Base-by-base conservation (phyloP, 2,888 invertebrate species). In the Oxycera nigricornis region DNA sequence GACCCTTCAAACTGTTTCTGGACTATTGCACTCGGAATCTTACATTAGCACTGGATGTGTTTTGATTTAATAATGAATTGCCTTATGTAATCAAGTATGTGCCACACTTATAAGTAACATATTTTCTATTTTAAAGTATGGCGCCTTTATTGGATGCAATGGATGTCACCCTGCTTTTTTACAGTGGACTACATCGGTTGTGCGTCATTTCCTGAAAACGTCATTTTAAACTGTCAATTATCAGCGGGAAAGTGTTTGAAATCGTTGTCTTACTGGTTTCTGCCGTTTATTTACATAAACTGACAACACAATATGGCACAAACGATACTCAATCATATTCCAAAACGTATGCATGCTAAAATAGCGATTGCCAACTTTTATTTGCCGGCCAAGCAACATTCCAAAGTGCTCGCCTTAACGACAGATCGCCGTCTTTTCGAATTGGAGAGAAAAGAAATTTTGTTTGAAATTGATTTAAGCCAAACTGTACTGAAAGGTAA, bases 371-470 rank as follows among this genome's bases (percentile, higher is more conserved):
- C 52, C 31, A 74, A 55, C 11, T 72, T 72, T 41, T 72, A 57
- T 50, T 14, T 72, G 17, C 41, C 65, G 28, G 65, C 3, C 1
- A 70, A 70, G 22, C 22, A 30, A 9, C 31, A 50, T 22, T 14
- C 2, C 0, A 57, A 39, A 1, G 67, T 76, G 3, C 35, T 76
- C 20, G 50, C 62, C 6, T 59, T 76, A 11, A 68, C 74, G 7
- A 67, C 57, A 11, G 52, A 59, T 30, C 57, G 52, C 9, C 57
- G 74, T n/a, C 61, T 76, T 22, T 76, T 57, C 41, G 76, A 75
- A 59, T 14, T 75, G 14, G 72, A 75, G 70, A 61, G 20, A 0
- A 30, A 41, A 26, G 62, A 74, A 55, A 70, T 76, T 22, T 30
- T 70, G 1, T 30, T 24, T 52, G 67, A n/a, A 2, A 59, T 61